Conservation (phyloP, 37 sponge, comb jelly and placozoan genomes). For the Hexactinellida sp. region DNA sequence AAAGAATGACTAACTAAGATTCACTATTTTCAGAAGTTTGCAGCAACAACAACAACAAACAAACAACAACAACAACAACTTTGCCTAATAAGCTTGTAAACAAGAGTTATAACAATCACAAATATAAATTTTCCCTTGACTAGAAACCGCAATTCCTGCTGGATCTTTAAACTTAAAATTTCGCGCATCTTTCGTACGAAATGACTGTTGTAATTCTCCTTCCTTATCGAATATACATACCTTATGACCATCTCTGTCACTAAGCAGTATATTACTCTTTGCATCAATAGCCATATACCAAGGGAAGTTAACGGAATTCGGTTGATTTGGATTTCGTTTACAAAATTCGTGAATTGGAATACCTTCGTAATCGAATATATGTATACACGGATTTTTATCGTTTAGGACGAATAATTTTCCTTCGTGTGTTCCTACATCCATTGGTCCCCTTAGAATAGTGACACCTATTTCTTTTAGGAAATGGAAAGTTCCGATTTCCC, state of each 20-base stretch:
- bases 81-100: slow-evolving; percentile 16
- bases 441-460: background rate
- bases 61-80: too few species aligned
- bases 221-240: slow-evolving; percentile 10
- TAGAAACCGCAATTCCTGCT: background rate
- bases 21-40: background rate
- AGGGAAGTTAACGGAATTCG: background rate
- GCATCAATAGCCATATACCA: slow-evolving; percentile 9
- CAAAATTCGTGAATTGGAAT: background rate
- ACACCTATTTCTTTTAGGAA: background rate
- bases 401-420: background rate
- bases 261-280: slow-evolving; percentile 3
- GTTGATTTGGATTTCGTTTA: background rate
- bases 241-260: slow-evolving; percentile 14
- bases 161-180: background rate
- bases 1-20: background rate
- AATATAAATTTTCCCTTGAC: background rate
- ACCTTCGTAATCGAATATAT: background rate
- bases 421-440: background rate
- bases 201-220: slow-evolving; percentile 14
- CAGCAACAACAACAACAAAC: too few species aligned
- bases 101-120: slow-evolving; percentile 11
- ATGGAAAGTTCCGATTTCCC: background rate
- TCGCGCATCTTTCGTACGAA: slow-evolving; percentile 8
- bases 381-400: background rate